phyloP scores from a whole-genome alignment of 2,797 vertebrate genomes.

The Myotis findleyi region DNA sequence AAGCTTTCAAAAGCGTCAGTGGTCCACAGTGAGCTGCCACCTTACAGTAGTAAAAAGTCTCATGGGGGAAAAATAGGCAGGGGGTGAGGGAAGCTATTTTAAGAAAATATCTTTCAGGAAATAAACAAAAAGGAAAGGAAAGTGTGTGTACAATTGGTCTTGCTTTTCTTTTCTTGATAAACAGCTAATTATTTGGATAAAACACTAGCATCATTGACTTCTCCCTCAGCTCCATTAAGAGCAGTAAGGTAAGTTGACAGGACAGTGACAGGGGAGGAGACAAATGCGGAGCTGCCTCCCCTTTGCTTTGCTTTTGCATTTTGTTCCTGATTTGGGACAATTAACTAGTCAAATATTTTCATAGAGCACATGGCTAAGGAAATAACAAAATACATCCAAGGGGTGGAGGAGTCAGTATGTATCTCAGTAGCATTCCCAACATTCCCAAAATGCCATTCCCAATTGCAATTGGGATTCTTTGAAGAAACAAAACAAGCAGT shows the following conservation, averaged over 20 bases:
- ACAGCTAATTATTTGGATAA: not conserved
- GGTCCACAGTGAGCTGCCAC: not conserved
- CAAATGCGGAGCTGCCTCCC: not conserved
- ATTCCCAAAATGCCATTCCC: conserved; percentile 62
- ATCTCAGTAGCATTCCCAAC: conserved; percentile 1
- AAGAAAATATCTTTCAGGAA: not conserved
- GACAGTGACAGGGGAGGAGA: not conserved
- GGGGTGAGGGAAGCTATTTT: accelerated
- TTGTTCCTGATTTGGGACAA: not conserved
- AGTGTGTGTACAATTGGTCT: not conserved
- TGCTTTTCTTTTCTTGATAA: not conserved
- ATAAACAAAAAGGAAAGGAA: conserved; percentile 18
- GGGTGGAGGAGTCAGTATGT: not conserved
- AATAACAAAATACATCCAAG: not conserved
- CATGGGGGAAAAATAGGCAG: accelerated
- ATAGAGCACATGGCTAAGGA: not conserved
- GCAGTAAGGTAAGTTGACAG: not conserved
- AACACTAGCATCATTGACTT: not conserved
- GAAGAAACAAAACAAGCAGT: conserved; percentile 59
- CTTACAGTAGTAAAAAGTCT: not conserved
- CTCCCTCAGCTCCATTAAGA: not conserved
- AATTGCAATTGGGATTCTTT: conserved; percentile 23
- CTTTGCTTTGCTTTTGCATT: not conserved
- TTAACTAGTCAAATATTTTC: conserved; percentile 40
- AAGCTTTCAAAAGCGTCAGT: not conserved